phyloP scores from a whole-genome alignment of 2,888 invertebrate genomes.

The Platerodrilus igneus region DNA sequence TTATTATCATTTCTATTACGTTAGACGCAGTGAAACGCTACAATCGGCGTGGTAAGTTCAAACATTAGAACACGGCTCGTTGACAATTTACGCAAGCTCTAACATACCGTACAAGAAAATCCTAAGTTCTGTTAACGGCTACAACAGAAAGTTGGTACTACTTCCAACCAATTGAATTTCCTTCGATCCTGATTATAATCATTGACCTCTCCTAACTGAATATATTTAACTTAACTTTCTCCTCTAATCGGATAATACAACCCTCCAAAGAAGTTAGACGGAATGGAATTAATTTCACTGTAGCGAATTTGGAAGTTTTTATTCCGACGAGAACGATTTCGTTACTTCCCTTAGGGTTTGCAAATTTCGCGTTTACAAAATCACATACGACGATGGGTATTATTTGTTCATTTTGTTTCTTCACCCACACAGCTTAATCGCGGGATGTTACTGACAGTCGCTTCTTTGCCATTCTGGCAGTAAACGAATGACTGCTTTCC shows the following conservation, averaged over 20 bases:
- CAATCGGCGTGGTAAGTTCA: too few relatives aligned
- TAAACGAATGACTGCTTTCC: slow-evolving; percentile 16
- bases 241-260: slow-evolving; percentile 22
- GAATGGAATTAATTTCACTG: slow-evolving; percentile 23
- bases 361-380: slow-evolving; percentile 20
- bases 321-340: slow-evolving; percentile 23
- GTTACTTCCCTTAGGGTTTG: slow-evolving; percentile 22
- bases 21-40: too few relatives aligned
- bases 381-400: slow-evolving; percentile 20
- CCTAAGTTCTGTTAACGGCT: too few relatives aligned
- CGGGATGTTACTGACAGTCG: slow-evolving; percentile 28
- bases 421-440: slow-evolving; percentile 31
- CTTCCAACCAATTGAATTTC: slow-evolving; percentile 17
- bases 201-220: slow-evolving; percentile 21
- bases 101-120: too few relatives aligned
- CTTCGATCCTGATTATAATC: slow-evolving; percentile 20
- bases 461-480: slow-evolving; percentile 17
- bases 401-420: slow-evolving; percentile 24
- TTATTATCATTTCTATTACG: too few relatives aligned
- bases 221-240: slow-evolving; percentile 22
- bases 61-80: too few relatives aligned
- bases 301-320: slow-evolving; percentile 22
- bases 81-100: too few relatives aligned
- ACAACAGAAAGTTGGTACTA: too few relatives aligned
- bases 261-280: slow-evolving; percentile 21